Evolutionary conservation across 2,113 vertebrate species (phyloP), one percentile per base, ranked within the genome.

Genomic region (Cyphomyrus discorhynchus): DNA sequence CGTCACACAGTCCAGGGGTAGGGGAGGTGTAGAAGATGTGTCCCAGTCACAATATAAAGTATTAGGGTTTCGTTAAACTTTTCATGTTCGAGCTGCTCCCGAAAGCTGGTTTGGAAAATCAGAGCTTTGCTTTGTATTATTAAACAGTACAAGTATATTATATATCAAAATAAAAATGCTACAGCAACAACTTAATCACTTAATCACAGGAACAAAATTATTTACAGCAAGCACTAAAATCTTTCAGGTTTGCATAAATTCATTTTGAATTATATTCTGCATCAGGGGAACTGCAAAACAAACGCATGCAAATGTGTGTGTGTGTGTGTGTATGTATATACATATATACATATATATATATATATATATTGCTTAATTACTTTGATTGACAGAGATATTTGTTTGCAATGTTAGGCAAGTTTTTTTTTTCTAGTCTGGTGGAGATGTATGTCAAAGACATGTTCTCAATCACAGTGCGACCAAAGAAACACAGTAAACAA

Each of bases 41-140:
- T 31, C 27, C 21, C n/a, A 42, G 66, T 80, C 88, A 89, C 42
- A 17, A 86, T 90, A 74, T 74, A 86, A 86, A 88, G 87, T n/a
- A 6, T 31, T 56, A 21, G 27, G 39, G 1, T 46, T 1, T n/a
- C 39, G 62, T 62, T 82, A 58, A 31, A 15, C 1, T 7, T 47
- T n/a, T 46, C 8, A 24, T 47, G 66, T 74, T 45, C 35, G n/a
- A 70, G 46, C 62, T 74, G 42, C 10, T 46, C 3, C 27, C n/a
- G 15, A 19, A 42, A 21, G 80, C 45, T 84, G 80, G 13, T 45
- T 19, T 5, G 21, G 31, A 45, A 70, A 82, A 42, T 6, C 39
- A 8, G 42, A 24, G 45, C 2, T 47, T 84, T 84, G 45, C 42
- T 46, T 47, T 45, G 5, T 45, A 9, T 42, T 17, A 31, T 19